A percentile compares a stretch with the other conserved stretches of the same genome.
Evolutionary conservation across 2,113 vertebrate species (phyloP).

Genomic region (Fulmarus glacialis): DNA sequence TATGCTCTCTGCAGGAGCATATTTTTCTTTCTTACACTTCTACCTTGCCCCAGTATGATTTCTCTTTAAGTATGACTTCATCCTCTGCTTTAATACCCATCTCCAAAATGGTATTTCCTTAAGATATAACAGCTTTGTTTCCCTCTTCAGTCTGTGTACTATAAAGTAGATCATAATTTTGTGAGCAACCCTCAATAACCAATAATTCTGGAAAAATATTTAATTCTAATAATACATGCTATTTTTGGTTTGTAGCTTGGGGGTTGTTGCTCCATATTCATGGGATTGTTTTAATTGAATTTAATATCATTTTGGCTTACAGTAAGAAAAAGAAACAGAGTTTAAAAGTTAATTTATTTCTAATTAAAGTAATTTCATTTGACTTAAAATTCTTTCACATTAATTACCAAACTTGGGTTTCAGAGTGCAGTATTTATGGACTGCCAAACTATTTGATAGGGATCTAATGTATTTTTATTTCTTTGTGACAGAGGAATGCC

Average conservation of each 20-base stretch:
- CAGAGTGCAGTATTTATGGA: not conserved
- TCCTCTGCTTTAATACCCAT: not conserved
- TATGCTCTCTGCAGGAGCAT: not conserved
- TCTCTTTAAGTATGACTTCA: not conserved
- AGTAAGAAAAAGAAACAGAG: not conserved
- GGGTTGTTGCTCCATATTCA: not conserved
- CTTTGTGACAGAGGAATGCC: not conserved
- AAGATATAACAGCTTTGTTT: not conserved
- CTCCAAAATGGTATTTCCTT: not conserved
- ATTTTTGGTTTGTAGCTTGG: not conserved
- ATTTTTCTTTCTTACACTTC: not conserved
- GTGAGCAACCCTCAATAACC: not conserved
- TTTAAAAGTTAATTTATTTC: constrained; percentile 8
- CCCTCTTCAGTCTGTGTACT: not conserved
- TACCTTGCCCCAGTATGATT: not conserved
- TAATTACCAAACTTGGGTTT: constrained; percentile 36
- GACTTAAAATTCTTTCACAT: not conserved
- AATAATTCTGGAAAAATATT: not conserved
- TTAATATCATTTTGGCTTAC: not conserved
- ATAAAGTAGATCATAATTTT: not conserved
- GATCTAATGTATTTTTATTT: constrained; percentile 6
- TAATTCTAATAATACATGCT: not conserved
- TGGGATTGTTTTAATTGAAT: not conserved
- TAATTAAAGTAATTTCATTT: constrained; percentile 28
- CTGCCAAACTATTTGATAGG: constrained; percentile 8